Evolutionary conservation across 2,113 vertebrate species (phyloP), one percentile per base, ranked within the genome.

Genomic region (Seriola quinqueradiata): DNA sequence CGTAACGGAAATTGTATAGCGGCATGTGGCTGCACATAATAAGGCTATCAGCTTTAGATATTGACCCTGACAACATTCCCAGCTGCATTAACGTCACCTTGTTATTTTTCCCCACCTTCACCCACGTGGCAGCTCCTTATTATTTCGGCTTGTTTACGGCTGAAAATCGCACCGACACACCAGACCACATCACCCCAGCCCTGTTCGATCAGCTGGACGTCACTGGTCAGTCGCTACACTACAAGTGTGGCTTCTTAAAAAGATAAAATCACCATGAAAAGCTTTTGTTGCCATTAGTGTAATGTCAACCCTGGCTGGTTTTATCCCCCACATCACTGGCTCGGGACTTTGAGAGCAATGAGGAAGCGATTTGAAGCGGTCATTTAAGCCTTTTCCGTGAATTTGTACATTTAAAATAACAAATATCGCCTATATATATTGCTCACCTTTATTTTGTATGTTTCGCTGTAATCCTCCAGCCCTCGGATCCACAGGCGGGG

Each of bases 61-160:
- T 1, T 12, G 17, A 14, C 60, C 42, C 12, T 0, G 4, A 46
- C 1, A 8, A 57, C 28, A 34, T 34, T 63, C 32, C 3, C 4
- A 23, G 12, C 28, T 61, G 16, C 16, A 4, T 42, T 65, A 50
- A 57, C 10, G 16, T 0, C 9, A 1, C 4, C 3, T 38, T 19
- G 40, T 69, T 21, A 11, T 48, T 32, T 36, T 28, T 0, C 28
- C 28, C 16, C 48, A 46, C 66, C 14, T 14, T 40, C 80, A 73
- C 59, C 23, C 84, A 81, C 79, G 83, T 87, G 86, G 73, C 44
- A 23, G 2, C 11, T 59, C 38, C 54, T 23, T 5, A 21, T 19
- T 10, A 64, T 83, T 44, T 36, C 11, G 8, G 16, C 38, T 75
- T 61, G 10, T 81, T 75, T 42, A 17, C 8, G 63, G 7, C 4